These are phyloP conservation scores for Mylabris phalerata DNA, from an alignment of 1,140 invertebrate species.

Conservation along the genomic window DNA sequence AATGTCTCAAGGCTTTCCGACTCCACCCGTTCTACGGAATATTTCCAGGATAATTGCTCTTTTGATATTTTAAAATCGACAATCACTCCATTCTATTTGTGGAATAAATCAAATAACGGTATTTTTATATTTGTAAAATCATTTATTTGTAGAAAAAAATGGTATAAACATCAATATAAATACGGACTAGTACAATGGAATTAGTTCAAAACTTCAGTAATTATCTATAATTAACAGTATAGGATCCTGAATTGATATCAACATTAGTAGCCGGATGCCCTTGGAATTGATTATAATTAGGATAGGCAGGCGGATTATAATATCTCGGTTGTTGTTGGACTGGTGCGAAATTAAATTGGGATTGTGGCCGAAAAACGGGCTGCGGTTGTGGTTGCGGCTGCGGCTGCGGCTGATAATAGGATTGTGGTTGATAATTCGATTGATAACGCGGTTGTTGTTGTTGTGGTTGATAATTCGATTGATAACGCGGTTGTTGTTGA, in stretches of 20 bases:
- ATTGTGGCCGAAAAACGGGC: slow-evolving; percentile 16
- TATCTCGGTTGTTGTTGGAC: slow-evolving; percentile 29
- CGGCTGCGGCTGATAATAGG: slow-evolving; percentile 21
- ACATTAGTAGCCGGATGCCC: slow-evolving; percentile 58
- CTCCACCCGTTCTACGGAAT: slow-evolving; percentile 14
- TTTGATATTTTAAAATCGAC: no score
- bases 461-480: slow-evolving; percentile 37
- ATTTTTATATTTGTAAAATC: no score
- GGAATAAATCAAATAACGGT: no score
- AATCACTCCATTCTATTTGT: no score
- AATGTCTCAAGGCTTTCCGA: slow-evolving; percentile 23
- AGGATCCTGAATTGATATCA: slow-evolving; percentile 60
- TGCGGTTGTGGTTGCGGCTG: slow-evolving; percentile 19
- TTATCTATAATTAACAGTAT: slow-evolving; percentile 56
- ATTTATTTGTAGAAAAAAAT: no score
- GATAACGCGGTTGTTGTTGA: slow-evolving; percentile 21
- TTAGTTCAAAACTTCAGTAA: not conserved
- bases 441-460: slow-evolving; percentile 25
- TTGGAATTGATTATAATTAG: slow-evolving; percentile 40
- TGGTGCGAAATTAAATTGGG: slow-evolving; percentile 35
- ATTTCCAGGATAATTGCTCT: slow-evolving; percentile 3
- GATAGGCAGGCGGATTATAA: slow-evolving; percentile 33
- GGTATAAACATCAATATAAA: not conserved
- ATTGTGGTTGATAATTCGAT: slow-evolving; percentile 7
- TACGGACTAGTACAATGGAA: slow-evolving; percentile 3